phyloP scores from a whole-genome alignment of 2,797 vertebrate genomes.

The Phrynocephalus guinanensis region DNA sequence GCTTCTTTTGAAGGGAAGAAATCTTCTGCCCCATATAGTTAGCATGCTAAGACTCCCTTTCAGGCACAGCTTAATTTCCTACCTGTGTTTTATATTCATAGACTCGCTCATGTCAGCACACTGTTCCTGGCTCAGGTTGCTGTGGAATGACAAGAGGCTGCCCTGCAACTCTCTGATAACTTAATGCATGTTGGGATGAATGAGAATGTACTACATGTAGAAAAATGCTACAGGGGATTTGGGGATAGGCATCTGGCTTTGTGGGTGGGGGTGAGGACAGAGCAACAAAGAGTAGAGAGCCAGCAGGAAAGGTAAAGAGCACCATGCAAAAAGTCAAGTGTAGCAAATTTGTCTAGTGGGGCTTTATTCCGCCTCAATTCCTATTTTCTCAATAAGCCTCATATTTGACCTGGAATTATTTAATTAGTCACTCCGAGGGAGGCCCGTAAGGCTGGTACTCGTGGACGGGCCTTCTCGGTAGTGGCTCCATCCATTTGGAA shows the following conservation, averaged over 20 bases:
- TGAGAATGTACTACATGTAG: slow-evolving; percentile 4
- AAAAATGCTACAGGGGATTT: background rate
- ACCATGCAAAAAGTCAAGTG: background rate
- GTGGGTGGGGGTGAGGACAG: background rate
- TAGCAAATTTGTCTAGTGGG: slow-evolving; percentile 35
- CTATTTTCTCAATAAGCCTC: slow-evolving; percentile 17
- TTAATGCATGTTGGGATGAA: background rate
- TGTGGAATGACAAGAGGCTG: background rate
- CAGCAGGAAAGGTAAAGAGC: background rate
- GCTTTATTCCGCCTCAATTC: slow-evolving; percentile 30
- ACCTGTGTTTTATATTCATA: background rate
- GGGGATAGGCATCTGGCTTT: slow-evolving; percentile 10
- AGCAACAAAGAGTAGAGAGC: background rate
- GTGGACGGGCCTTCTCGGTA: too few relatives aligned
- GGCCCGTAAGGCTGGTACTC: too few relatives aligned
- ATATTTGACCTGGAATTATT: slow-evolving; percentile 11
- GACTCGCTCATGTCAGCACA: background rate
- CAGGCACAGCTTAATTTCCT: slow-evolving; percentile 20
- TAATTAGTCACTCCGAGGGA: too few relatives aligned
- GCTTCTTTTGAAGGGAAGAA: slow-evolving; percentile 4
- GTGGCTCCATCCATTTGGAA: too few relatives aligned
- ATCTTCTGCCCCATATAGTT: background rate
- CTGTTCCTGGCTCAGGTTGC: slow-evolving; percentile 6
- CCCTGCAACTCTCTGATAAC: slow-evolving; percentile 15
- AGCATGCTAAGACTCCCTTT: background rate